phyloP scores from a whole-genome alignment of 2,888 invertebrate genomes.

The Sthenelais limicola region DNA sequence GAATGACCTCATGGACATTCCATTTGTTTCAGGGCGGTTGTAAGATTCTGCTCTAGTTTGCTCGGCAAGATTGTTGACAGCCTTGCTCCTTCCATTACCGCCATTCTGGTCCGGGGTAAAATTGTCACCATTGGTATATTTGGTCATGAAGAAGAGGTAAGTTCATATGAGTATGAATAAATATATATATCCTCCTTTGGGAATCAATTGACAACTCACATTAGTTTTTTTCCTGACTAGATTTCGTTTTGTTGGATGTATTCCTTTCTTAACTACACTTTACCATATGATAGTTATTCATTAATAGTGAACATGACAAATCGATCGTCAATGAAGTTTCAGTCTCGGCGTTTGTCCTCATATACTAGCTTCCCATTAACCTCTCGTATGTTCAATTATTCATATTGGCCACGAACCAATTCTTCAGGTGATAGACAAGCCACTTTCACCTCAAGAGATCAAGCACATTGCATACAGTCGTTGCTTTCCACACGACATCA shows the following conservation, averaged over 20 bases:
- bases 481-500: constrained; percentile 82
- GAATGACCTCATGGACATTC: too few relatives aligned
- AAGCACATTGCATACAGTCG: constrained; percentile 87
- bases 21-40: constrained; percentile 84
- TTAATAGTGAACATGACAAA: too few relatives aligned
- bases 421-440: constrained; percentile 89
- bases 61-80: constrained; percentile 96
- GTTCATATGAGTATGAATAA: too few relatives aligned
- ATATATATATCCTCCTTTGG: too few relatives aligned
- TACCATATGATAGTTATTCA: too few relatives aligned
- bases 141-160: constrained; percentile 89
- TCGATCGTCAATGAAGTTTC: too few relatives aligned
- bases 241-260: too few relatives aligned
- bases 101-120: constrained; percentile 97
- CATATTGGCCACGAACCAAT: background rate
- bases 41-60: constrained; percentile 94
- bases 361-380: too few relatives aligned
- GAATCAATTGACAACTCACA: too few relatives aligned
- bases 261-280: too few relatives aligned
- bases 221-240: too few relatives aligned
- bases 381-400: background rate
- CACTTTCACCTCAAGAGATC: constrained; percentile 96
- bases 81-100: constrained; percentile 98
- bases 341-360: too few relatives aligned
- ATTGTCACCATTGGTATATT: constrained; percentile 97